Base-by-base conservation (phyloP, 2,797 vertebrate species). In the Rhynchotus rufescens region DNA sequence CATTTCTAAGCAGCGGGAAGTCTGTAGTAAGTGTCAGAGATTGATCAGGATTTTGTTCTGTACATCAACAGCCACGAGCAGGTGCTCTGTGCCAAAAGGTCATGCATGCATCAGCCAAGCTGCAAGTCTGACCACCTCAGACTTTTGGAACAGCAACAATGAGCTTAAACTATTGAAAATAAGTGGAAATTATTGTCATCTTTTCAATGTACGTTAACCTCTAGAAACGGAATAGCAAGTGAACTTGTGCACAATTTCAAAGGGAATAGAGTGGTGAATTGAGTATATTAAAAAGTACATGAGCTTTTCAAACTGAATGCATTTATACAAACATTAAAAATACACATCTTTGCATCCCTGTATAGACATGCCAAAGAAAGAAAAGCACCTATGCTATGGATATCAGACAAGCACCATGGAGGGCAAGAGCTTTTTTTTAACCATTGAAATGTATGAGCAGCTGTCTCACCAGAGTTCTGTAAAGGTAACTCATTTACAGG, bases 21-120 rank as follows among this genome's bases (percentile, higher is more conserved):
- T 69, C 95, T 90, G 92, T 45, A 88, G 88, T 97, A 97, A 98
- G 97, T 97, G 97, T 97, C 97, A 97, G 96, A 96, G 97, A 97
- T 92, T 95, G 97, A 98, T 97, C 97, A 93, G 80, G 52, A 86
- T 88, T 96, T 92, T 93, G 93, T 86, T 95, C 92, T 89, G 77
- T 93, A 92, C 84, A 95, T 92, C 97, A 97, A 97, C 92, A 97
- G 93, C 66, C 45, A 80, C 93, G 94, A 94, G 90, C 90, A 89
- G 93, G 90, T 94, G 76, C 74, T 71, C 32, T 78, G 56, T 67
- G 77, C 88, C 80, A 89, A 82, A 83, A 94, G 94, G 94, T 95
- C 75, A 6, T 13, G 28, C 22, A 54, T 92, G 94, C 73, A 85
- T 94, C 80, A 90, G 57, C 85, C 64, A 21, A 80, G 89, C 88